Base-by-base conservation (phyloP, 2,797 vertebrate species). In the Pangasius larnaudii region DNA sequence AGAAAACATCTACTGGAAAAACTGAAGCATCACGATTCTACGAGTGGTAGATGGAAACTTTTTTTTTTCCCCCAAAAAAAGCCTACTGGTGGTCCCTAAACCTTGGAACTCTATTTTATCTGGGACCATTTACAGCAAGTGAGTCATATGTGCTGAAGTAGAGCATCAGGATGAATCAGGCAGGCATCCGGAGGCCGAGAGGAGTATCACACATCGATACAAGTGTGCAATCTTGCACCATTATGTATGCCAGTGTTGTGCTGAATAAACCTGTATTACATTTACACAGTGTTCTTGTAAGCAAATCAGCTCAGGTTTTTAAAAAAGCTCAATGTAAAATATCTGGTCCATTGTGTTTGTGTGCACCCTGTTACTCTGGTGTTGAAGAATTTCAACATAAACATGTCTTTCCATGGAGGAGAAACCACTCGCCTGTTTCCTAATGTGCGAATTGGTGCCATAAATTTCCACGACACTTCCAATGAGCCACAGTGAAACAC, bases 401-500 rank as follows among this genome's bases (percentile, higher is more conserved):
- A 56, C 75, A 42, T 39, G 61, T 56, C 24, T 79, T 67, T 79
- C 59, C 46, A 18, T 53, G 19, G 74, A 36, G 30, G 9, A 39
- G 2, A 6, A 22, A 67, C n/a, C 5, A 2, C 22, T 51, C 0
- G 59, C n/a, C 39, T 19, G 30, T 86, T 69, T 69, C 85, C 75
- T 80, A 53, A 75, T 36, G 49, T 53, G 22, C 30, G 30, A 39
- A 80, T 58, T 24, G 77, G 36, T 2, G 27, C 61, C 75, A 42
- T 86, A 86, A 79, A 69, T 86, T 86, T 86, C 63, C 77, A 13
- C 7, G 27, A 53, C 63, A 56, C 46, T 80, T 80, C 22, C 77
- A 80, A 36, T 19, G 63, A 78, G 39, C 75, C 46, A 2, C 59
- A 19, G 33, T 39, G 53, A 53, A 80, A 49, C 49, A 27, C 61